Evolutionary conservation across 2,888 invertebrate genomes (phyloP), one percentile per base, ranked within the genome.

Genomic region (Athalia cordata): DNA sequence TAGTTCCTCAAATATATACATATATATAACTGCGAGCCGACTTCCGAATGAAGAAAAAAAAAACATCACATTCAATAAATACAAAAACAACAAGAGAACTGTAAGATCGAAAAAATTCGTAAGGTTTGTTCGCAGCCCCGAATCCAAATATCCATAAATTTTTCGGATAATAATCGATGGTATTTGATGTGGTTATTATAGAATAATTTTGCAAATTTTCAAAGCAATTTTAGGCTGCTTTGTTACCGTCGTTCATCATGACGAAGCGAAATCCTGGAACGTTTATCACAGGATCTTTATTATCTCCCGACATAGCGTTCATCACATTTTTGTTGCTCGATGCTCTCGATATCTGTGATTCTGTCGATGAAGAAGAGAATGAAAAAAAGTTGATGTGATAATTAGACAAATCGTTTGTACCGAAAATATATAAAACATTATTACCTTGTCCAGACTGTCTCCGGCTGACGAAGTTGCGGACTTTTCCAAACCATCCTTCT

Each of bases 401-500:
- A 59, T 72, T 49, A 0, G 64, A 65, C 43, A 45, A 9, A 0
- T 9, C 29, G 45, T 29, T 29, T 29, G 29, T 29, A 1, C 29
- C 1, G 29, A 29, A 29, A 29, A 29, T 6, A 55, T 6, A 55
- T 11, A 6, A 6, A 55, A 55, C 55, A 55, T 55, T 0, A 11
- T 4, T 78, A 86, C 85, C 83, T 82, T 84, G 84, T 9, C 81
- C 75, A 3, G 87, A 86, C 62, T 81, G 78, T 77, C 80, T 85
- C 49, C 85, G 82, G 1, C 85, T 81, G 15, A 85, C 79, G 68
- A 83, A 84, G 62, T 80, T 83, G 1, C 84, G 82, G 68, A 87
- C 79, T 79, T 83, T 84, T 4, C 84, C 81, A 45, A 87, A 82
- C 85, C 88, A 89, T 6, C 85, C 85, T 55, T 87, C 85, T 76